phyloP scores from a whole-genome alignment of 2,113 vertebrate species.

The Myotis brandtii region DNA sequence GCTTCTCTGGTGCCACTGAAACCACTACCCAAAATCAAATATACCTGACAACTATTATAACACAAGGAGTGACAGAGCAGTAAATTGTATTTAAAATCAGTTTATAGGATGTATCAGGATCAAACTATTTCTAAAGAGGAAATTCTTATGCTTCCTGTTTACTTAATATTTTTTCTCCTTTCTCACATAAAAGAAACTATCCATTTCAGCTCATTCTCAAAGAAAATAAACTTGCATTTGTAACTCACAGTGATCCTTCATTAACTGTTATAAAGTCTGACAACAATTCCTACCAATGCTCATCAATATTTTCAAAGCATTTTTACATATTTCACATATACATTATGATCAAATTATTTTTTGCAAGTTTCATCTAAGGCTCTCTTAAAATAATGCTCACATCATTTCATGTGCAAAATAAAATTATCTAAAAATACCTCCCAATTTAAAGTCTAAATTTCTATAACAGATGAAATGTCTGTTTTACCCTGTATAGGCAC shows the following conservation, averaged over 20 bases:
- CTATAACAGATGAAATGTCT: not conserved
- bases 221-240: slow-evolving; percentile 61
- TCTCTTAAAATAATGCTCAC: slow-evolving; percentile 40
- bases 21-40: not conserved
- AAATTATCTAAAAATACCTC: slow-evolving; percentile 11
- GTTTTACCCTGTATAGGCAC: not conserved
- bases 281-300: not conserved
- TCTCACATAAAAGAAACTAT: slow-evolving; percentile 51
- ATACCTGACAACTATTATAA: not conserved
- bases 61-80: not conserved
- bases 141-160: slow-evolving; percentile 85
- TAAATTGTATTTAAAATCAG: not conserved
- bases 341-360: slow-evolving; percentile 21
- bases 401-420: not conserved
- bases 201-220: slow-evolving; percentile 59
- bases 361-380: not conserved
- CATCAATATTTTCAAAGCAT: not conserved
- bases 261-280: not conserved
- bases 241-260: slow-evolving; percentile 23
- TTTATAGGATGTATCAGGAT: slow-evolving; percentile 37
- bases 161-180: slow-evolving; percentile 52
- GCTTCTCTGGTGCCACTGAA: not conserved
- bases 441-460: not conserved
- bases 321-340: not conserved
- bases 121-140: slow-evolving; percentile 76